phyloP scores from a whole-genome alignment of 1,140 invertebrate species.

The Copidosoma floridanum region DNA sequence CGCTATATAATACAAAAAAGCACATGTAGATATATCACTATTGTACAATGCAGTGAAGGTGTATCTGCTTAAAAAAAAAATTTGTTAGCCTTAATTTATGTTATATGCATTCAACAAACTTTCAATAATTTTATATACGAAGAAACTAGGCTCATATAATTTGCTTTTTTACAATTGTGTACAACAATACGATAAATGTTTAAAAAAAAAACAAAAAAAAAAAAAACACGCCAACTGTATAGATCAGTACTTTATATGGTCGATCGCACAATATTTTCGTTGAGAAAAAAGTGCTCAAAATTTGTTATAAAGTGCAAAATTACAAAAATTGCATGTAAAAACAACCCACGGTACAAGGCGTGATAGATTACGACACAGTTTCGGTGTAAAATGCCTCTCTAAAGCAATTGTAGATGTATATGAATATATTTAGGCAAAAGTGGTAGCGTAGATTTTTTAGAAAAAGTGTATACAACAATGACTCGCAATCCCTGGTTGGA shows the following conservation, averaged over 20 bases:
- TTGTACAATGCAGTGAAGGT: slow-evolving; percentile 47
- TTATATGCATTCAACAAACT: slow-evolving; percentile 48
- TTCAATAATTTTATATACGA: slow-evolving; percentile 37
- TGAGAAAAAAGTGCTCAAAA: too few species aligned
- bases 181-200: slow-evolving; percentile 19
- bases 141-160: slow-evolving; percentile 42
- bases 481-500: background rate
- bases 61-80: slow-evolving; percentile 37
- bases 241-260: slow-evolving; percentile 14
- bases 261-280: slow-evolving; percentile 15
- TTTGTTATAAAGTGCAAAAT: too few species aligned
- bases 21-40: slow-evolving; percentile 50
- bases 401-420: slow-evolving; percentile 4
- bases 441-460: background rate
- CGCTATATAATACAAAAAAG: slow-evolving; percentile 54
- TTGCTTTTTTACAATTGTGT: slow-evolving; percentile 31
- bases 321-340: slow-evolving; percentile 9
- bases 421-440: slow-evolving; percentile 1
- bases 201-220: too few species aligned
- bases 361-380: too few species aligned
- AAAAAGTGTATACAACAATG: slow-evolving; percentile 5
- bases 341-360: too few species aligned
- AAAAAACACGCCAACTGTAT: slow-evolving; percentile 12
- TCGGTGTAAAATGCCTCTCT: slow-evolving; percentile 9
- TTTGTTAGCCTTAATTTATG: slow-evolving; percentile 35